A percentile compares a stretch with the other conserved stretches of the same genome.
Conservation (phyloP, 2,113 vertebrate genomes). For the Ifrita kowaldi region DNA sequence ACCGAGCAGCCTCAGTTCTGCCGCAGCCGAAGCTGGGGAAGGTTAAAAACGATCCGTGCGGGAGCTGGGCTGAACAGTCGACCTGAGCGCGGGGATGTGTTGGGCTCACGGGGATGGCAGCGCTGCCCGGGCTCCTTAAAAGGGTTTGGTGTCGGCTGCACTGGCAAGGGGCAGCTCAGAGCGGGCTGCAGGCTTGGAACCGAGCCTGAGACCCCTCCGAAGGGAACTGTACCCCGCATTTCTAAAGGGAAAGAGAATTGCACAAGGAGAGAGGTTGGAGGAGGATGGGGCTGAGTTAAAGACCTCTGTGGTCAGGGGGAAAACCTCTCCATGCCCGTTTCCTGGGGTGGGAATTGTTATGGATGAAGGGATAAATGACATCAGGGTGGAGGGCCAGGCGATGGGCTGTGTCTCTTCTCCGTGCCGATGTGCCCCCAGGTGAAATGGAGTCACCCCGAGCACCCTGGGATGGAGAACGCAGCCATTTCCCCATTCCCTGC, state of each 20-base stretch:
- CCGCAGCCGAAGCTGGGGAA: background rate
- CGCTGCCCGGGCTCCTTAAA: rapidly evolving
- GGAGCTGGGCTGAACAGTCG: background rate
- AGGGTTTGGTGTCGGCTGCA: background rate
- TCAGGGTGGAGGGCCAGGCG: background rate
- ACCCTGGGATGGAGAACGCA: background rate
- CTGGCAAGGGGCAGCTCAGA: background rate
- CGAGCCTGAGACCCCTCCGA: rapidly evolving
- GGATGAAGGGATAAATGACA: background rate
- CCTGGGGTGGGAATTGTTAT: too few relatives aligned
- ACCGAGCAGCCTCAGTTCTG: background rate
- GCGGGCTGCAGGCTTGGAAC: background rate
- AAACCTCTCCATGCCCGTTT: rapidly evolving
- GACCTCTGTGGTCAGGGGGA: rapidly evolving
- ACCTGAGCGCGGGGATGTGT: background rate
- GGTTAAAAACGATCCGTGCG: background rate
- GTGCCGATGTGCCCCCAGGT: background rate
- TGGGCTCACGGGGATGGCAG: background rate
- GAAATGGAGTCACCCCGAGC: rapidly evolving
- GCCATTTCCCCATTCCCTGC: background rate
- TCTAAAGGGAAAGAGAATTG: background rate
- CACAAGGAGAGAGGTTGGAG: background rate
- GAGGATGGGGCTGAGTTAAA: background rate
- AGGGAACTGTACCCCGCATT: background rate
- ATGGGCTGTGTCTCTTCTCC: rapidly evolving